These are phyloP conservation scores for Mythimna vitellina DNA, from an alignment of 2,888 invertebrate genomes.

Conservation along the genomic window DNA sequence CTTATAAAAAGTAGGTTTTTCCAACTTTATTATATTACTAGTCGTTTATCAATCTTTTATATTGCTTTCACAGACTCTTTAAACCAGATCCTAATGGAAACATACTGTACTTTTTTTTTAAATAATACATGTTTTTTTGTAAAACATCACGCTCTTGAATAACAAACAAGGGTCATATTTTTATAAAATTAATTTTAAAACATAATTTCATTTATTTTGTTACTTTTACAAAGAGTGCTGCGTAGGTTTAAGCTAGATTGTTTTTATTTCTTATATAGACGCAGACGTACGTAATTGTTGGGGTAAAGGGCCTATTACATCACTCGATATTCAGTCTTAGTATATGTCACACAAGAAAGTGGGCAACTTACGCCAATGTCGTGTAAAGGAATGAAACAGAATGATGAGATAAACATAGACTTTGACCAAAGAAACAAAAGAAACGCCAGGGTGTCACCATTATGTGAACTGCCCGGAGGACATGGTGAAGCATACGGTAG, in stretches of 20 bases:
- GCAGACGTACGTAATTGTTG: neutral
- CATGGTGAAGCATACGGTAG: too few species aligned
- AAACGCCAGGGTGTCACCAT: too few species aligned
- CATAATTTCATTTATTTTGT: conserved; percentile 4
- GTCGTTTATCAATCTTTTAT: conserved; percentile 9
- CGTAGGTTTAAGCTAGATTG: neutral
- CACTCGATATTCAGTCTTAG: too few species aligned
- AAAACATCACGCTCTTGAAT: neutral
- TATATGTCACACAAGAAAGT: too few species aligned
- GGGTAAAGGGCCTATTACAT: too few species aligned
- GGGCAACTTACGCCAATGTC: too few species aligned
- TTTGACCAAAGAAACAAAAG: too few species aligned
- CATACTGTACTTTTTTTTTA: neutral
- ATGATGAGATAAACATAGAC: too few species aligned
- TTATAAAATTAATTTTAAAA: neutral
- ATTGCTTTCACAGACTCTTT: conserved; percentile 7
- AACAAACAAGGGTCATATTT: neutral
- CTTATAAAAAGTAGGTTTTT: neutral
- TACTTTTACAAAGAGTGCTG: neutral
- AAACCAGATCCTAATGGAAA: neutral
- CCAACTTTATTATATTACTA: neutral
- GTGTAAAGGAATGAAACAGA: too few species aligned
- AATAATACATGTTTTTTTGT: neutral
- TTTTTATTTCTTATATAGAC: neutral
- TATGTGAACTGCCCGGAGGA: too few species aligned